phyloP scores from a whole-genome alignment of 1,140 invertebrate species.

The Rhopalosiphum maidis region DNA sequence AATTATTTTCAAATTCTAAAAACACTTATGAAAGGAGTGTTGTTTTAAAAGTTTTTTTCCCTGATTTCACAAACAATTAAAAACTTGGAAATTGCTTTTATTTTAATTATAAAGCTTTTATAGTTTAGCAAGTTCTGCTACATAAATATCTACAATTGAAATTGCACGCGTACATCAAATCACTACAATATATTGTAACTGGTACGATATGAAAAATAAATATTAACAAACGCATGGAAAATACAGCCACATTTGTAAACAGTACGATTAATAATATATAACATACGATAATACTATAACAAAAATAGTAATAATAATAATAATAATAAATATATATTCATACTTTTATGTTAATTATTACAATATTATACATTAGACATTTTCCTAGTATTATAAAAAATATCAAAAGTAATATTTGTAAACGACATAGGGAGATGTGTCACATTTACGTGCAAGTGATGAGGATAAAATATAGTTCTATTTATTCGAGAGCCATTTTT shows the following conservation, averaged over 20 bases:
- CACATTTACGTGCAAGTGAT: too few species aligned
- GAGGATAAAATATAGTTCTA: background rate
- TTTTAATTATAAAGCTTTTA: background rate
- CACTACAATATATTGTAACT: background rate
- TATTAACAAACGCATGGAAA: too few species aligned
- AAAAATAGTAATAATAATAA: too few species aligned
- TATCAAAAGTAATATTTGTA: too few species aligned
- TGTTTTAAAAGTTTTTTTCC: background rate
- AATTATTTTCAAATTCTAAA: background rate
- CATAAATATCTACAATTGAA: background rate
- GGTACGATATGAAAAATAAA: too few species aligned
- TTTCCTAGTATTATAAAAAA: background rate
- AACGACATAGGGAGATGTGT: background rate
- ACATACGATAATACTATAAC: too few species aligned
- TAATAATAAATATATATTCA: too few species aligned
- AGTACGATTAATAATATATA: too few species aligned
- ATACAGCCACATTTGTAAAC: too few species aligned
- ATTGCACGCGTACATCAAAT: background rate
- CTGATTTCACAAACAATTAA: background rate
- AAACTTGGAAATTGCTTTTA: conserved; percentile 7
- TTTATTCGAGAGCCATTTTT: background rate
- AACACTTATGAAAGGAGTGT: background rate
- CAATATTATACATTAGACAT: background rate
- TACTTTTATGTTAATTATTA: too few species aligned
- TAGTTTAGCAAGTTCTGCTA: background rate